Percentiles rank a stretch among this genome's conserved stretches.
These are phyloP conservation scores for Andrena camellia DNA, from an alignment of 2,888 invertebrate species.

Conservation along the genomic window DNA sequence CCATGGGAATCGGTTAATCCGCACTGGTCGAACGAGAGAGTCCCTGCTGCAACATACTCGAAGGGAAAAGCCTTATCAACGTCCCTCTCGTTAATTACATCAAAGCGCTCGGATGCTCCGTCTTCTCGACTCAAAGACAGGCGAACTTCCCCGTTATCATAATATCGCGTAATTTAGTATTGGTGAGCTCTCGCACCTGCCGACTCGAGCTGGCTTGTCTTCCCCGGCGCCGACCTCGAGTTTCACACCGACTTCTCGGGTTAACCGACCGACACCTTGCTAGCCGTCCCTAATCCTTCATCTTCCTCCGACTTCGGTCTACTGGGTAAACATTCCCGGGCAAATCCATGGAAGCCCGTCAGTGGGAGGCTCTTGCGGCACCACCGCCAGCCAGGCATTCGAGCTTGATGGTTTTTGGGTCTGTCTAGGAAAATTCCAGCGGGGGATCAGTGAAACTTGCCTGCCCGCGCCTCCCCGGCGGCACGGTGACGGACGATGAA, in stretches of 20 bases:
- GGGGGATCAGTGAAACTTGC: constrained; percentile 42
- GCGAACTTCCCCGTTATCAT: constrained; percentile 44
- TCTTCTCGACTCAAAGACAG: not conserved
- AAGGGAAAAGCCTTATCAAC: constrained; percentile 11
- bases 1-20: not conserved
- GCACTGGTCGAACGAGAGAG: not conserved
- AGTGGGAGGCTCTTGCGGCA: constrained; percentile 47
- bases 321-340: constrained; percentile 69
- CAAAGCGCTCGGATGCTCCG: constrained; percentile 21
- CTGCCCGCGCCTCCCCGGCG: not conserved
- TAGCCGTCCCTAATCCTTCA: constrained; percentile 67
- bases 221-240: constrained; percentile 51
- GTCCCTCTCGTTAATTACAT: constrained; percentile 40
- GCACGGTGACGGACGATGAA: constrained; percentile 37
- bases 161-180: constrained; percentile 60
- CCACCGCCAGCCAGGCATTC: constrained; percentile 37
- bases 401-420: constrained; percentile 43
- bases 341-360: constrained; percentile 62
- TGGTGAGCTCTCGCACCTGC: constrained; percentile 46
- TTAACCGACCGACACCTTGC: constrained; percentile 69
- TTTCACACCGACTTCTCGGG: constrained; percentile 69
- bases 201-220: constrained; percentile 21
- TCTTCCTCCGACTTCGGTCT: constrained; percentile 72
- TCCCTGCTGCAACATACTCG: not conserved
- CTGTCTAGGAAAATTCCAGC: constrained; percentile 57